Base-by-base conservation (phyloP, 1,140 invertebrate species). In the Dreissena rostriformis region DNA sequence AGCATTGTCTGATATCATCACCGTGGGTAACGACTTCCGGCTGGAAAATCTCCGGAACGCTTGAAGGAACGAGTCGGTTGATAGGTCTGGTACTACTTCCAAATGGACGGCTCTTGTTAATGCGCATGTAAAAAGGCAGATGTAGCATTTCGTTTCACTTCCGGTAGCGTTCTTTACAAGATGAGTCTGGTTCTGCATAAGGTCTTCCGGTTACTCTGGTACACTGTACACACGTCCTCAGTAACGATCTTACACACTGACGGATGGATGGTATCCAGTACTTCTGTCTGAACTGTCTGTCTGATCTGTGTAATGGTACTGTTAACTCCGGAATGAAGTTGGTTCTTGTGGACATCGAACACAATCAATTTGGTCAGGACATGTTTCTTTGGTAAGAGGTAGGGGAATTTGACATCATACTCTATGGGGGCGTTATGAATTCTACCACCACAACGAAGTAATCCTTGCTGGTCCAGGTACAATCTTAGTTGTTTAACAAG, bases 101-200 rank as follows among this genome's bases (percentile, higher is more conserved):
- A 82, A 39, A 52, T 73, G 79, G 19, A 82, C 68, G 14, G 79
- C 79, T 49, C 70, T 29, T 19, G 68, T 39, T 57, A 53, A 26
- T 17, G 68, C 52, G 53, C 79, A 82, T 15, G 68, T 82, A 53
- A 72, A 82, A 26, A 82, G 49, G 66, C 79, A 82, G n/a, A 82
- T 82, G 28, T 65, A 82, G 19, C 19, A 29, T 73, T 72, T 82
- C 15, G 24, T 52, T 63, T 72, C 73, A 61, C 57, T 57, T 61
- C 73, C 55, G 52, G 73, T 61, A 7, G 10, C 28, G 22, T 57
- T 29, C 57, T 63, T 75, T 15, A 75, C 57, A 26, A 61, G 49
- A 29, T 52, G 71, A 29, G 49, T 52, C 71, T 19, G 26, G 71
- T 17, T 10, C 71, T 19, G 12, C 17, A 49, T 10, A 73, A 10